Evolutionary conservation across 2,888 invertebrate genomes (phyloP).

Genomic region (Meliscaeva auricollis): DNA sequence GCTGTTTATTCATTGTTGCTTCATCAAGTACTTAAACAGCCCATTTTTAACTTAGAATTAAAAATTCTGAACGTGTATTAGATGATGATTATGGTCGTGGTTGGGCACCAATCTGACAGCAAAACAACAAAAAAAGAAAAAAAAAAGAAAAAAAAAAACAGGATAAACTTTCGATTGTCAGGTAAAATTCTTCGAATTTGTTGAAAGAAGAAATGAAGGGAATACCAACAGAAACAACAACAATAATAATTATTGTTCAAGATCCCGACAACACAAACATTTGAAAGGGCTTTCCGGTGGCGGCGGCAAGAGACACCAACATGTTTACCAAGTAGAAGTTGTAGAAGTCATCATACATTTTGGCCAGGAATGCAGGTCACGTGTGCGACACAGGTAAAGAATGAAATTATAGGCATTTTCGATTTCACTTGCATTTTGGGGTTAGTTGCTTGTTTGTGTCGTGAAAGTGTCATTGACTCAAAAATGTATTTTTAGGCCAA

Average conservation of each 20-base stretch:
- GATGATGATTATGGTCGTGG: neutral
- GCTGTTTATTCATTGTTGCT: too few relatives aligned
- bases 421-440: constrained; percentile 8
- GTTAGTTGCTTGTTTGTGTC: neutral
- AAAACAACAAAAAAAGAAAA: neutral
- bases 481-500: too few relatives aligned
- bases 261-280: neutral
- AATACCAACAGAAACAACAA: neutral
- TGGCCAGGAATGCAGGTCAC: constrained; percentile 17
- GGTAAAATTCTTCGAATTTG: neutral
- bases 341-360: neutral
- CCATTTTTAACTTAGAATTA: neutral
- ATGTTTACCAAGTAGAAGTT: neutral
- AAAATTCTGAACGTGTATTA: constrained; percentile 10
- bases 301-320: neutral
- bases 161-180: constrained; percentile 22
- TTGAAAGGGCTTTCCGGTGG: constrained; percentile 26
- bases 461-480: constrained; percentile 5
- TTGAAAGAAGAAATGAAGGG: neutral
- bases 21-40: neutral
- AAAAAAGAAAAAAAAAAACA: neutral
- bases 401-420: constrained; percentile 9
- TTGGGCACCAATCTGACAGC: too few relatives aligned
- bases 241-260: neutral
- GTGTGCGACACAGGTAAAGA: neutral